Conservation (phyloP, 2,113 vertebrate species). For the Sisor rabdophorus region DNA sequence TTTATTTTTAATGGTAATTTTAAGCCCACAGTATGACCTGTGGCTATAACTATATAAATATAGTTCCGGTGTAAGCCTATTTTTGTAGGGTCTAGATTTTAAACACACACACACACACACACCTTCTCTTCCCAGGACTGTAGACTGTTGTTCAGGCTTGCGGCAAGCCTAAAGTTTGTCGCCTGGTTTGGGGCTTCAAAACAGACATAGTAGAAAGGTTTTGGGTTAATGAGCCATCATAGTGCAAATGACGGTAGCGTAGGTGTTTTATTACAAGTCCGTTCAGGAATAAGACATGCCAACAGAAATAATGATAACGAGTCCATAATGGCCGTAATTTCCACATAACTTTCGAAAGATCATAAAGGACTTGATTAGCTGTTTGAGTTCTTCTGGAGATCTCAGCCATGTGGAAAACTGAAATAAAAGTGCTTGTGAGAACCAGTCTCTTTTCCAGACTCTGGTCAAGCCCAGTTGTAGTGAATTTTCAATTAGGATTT, state of each 20-base stretch:
- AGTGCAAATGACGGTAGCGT: slow-evolving; percentile 32
- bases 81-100: too few species aligned
- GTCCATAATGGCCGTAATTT: slow-evolving; percentile 30
- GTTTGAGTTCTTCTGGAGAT: slow-evolving; percentile 5
- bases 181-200: too few species aligned
- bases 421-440: neutral
- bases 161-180: neutral
- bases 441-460: neutral
- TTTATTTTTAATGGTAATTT: neutral
- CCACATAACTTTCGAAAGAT: slow-evolving; percentile 26
- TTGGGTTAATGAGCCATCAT: slow-evolving; percentile 37
- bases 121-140: too few species aligned
- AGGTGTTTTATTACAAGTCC: slow-evolving; percentile 46
- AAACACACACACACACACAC: too few species aligned
- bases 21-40: neutral
- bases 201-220: neutral
- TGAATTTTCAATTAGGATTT: slow-evolving; percentile 18
- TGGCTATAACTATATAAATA: neutral
- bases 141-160: neutral
- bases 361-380: slow-evolving; percentile 22
- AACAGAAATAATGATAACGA: slow-evolving; percentile 34
- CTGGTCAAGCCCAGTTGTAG: neutral
- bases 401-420: neutral
- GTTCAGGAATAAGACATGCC: slow-evolving; percentile 33
- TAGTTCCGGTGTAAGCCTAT: neutral